Conservation (phyloP, 2,888 invertebrate genomes). For the Sclerodermus sp. region DNA sequence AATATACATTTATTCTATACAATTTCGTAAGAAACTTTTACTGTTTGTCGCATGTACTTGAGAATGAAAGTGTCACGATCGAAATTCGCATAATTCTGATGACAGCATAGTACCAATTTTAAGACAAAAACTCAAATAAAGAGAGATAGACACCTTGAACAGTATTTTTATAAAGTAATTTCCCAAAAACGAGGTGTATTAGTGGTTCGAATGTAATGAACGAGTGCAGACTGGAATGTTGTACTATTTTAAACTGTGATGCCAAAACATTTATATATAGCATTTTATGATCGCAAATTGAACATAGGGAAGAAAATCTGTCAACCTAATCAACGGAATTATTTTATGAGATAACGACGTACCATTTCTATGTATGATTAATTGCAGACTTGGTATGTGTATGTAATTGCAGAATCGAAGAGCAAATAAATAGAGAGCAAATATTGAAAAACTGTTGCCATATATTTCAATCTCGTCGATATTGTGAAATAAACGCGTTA, state of each 20-base stretch:
- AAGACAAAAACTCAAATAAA: conserved; percentile 11
- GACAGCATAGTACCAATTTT: conserved; percentile 16
- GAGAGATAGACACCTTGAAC: conserved; percentile 16
- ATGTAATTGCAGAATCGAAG: conserved; percentile 34
- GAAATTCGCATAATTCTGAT: conserved; percentile 24
- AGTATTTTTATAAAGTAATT: conserved; percentile 36
- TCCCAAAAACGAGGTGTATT: conserved; percentile 19
- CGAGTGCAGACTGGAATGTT: conserved; percentile 13
- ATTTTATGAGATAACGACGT: conserved; percentile 46
- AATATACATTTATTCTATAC: too few relatives aligned
- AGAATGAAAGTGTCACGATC: conserved; percentile 17
- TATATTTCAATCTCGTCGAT: conserved; percentile 18
- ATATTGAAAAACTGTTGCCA: conserved; percentile 24
- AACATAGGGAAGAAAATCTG: conserved; percentile 20
- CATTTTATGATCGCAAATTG: conserved; percentile 32
- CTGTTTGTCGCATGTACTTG: not conserved
- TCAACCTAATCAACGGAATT: conserved; percentile 31
- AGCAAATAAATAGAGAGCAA: conserved; percentile 30
- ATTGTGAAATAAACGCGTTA: too few relatives aligned
- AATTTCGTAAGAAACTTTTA: too few relatives aligned
- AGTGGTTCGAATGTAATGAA: conserved; percentile 5
- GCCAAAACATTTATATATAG: conserved; percentile 30
- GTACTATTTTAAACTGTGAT: conserved; percentile 35
- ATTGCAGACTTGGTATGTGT: conserved; percentile 34
- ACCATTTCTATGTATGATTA: conserved; percentile 35